Percentiles rank a stretch among this genome's conserved stretches.
Conservation (phyloP, 2,797 vertebrate genomes). For the Neopelma chrysocephalum region DNA sequence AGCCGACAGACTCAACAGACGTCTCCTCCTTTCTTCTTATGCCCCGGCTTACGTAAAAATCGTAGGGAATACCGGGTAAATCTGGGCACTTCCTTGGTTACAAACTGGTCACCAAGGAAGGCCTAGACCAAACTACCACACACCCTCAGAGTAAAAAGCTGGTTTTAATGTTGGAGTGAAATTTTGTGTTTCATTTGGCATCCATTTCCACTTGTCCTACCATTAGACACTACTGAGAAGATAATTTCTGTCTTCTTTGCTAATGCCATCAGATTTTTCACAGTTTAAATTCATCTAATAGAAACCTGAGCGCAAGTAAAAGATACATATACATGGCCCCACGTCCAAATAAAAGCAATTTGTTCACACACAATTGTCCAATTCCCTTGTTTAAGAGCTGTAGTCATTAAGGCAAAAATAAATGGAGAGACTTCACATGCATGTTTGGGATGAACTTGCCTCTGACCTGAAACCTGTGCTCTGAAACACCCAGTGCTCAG, state of each 20-base stretch:
- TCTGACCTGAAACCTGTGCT: not conserved
- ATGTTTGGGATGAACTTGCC: not conserved
- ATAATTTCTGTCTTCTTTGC: not conserved
- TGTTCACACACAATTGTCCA: not conserved
- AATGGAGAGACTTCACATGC: not conserved
- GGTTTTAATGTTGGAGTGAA: not conserved
- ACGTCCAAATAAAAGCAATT: not conserved
- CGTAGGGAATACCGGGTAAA: no score
- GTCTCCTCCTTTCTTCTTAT: no score
- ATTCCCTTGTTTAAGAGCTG: not conserved
- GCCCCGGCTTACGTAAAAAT: no score
- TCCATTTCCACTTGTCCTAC: not conserved
- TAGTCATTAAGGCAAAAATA: not conserved
- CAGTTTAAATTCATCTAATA: not conserved
- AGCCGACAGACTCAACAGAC: no score
- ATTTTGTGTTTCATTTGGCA: not conserved
- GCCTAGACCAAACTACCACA: no score
- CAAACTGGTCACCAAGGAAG: no score
- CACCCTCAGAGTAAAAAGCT: not conserved
- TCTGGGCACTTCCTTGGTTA: no score
- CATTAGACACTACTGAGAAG: not conserved
- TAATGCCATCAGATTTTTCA: not conserved
- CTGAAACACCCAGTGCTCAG: accelerated
- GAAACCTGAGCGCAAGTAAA: not conserved
- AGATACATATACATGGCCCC: not conserved